Evolutionary conservation across 1,140 invertebrate species (phyloP), one percentile per base, ranked within the genome.

Genomic region (Triops longicaudatus): DNA sequence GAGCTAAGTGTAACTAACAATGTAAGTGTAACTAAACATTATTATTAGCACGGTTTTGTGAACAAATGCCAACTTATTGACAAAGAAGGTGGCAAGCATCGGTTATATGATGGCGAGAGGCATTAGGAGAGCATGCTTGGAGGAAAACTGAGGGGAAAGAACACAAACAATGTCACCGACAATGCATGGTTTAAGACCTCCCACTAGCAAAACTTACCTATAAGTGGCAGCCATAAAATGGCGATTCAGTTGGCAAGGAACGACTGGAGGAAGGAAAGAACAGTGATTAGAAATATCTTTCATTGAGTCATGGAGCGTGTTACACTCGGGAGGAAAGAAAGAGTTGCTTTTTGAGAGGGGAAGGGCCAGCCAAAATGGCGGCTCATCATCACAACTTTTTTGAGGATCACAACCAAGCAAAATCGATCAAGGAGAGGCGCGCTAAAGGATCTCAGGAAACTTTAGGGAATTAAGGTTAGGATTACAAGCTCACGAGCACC

Each of bases 201-300:
- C 44, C 44, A 63, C 44, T 63, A 63, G 44, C 44, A 63, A 63
- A 37, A 63, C 44, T 63, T 63, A 63, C 44, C 44, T 63, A 63
- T 14, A 63, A 63, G 14, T 63, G 44, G 44, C 10, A 63, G 10
- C 44, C 44, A 63, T 63, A 63, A 63, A 63, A 63, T 22, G 22
- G 14, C 44, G 44, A 1, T 14, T n/a, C 44, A 63, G 44, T 63
- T 63, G 44, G 22, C 22, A n/a, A 22, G 44, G 44, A 14, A 63
- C 44, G 14, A 12, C 3, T 22, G 22, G 44, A 37, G 31, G 31
- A 37, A 37, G 44, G 44, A 63, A 63, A 63, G 44, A 63, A 63
- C 44, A 11, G 14, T 14, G 44, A 63, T 63, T 63, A 63, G 44
- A 63, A 63, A 63, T 63, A 63, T 14, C 44, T 22, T 63, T 63